Evolutionary conservation across 2,113 vertebrate species (phyloP), one percentile per base, ranked within the genome.

Genomic region (Corynorhinus townsendii): DNA sequence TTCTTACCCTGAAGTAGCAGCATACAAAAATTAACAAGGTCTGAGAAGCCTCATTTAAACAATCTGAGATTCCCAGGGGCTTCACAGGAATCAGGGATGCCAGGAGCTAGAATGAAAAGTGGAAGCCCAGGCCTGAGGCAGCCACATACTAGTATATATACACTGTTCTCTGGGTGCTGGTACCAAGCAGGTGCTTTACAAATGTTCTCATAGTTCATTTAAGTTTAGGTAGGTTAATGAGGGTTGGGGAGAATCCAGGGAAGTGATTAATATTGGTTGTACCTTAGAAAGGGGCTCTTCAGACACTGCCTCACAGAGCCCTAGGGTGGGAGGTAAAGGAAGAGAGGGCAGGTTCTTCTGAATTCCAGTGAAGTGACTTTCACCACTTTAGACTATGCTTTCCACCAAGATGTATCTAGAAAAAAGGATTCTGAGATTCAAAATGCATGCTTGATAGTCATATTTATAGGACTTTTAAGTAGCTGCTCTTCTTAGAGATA

Each of bases 21-120:
- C 54, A 47, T 81, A 68, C n/a, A 89, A 40, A 93, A 90, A 86
- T 90, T 45, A 76, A 68, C 0, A 0, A 80, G 68, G 19, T 71
- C 56, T 89, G n/a, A 91, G 91, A 96, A 71, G n/a, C 73, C n/a
- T 90, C 89, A 75, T 89, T 54, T 89, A 88, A 86, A 45, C 85
- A 33, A 26, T 90, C 19, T 85, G 71, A 68, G n/a, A 79, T 79
- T 91, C 86, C 3, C 73, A 75, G 26, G 77, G 62, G 26, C n/a
- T 88, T 92, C 62, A 5, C 6, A 2, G 71, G 38, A 86, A 52
- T 90, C 56, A 33, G n/a, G 30, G 71, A 69, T 95, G 43, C 64
- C 66, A 68, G 35, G 68, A 91, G 35, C 81, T 82, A 30, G 66
- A 90, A 7, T 52, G 56, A 72, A 64, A 73, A 73, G 45, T n/a